Base-by-base conservation (phyloP, 2,113 vertebrate species). In the Caranx ignobilis region DNA sequence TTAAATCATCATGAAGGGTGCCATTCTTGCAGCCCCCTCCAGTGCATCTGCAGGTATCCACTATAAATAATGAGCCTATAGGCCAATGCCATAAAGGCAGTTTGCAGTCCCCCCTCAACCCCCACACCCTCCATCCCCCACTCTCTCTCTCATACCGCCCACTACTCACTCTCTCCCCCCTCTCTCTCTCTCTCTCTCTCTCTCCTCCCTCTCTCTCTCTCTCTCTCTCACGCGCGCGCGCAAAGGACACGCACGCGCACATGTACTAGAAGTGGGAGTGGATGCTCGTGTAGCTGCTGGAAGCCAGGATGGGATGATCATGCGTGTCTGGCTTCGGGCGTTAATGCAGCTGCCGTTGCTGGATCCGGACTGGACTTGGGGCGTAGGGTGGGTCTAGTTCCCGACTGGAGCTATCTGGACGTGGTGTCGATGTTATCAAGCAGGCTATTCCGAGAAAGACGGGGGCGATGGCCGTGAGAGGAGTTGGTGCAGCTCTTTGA, bases 251-350 rank as follows among this genome's bases (percentile, higher is more conserved):
- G 57, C 78, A 18, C 85, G 26, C 73, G 79, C 88, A 65, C 84
- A 45, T 31, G 80, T 86, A 71, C 66, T 61, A 18, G 84, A 82
- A 85, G 91, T 90, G 90, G 90, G 87, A 90, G 89, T 90, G 84
- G 86, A 75, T 89, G 91, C 79, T 88, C 43, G 74, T 78, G 82
- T 80, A 86, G 84, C 85, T 80, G 87, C 90, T 88, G 90, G 92
- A 83, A 88, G 90, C 88, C 91, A 88, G 92, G 89, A 94, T 91
- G 92, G 93, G 94, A 92, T 91, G 91, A 94, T 92, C 90, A 91
- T 88, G 91, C 91, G 90, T 88, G 92, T 92, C 91, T 92, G 90
- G 85, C 85, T 91, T 74, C 91, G 83, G 90, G 86, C 87, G 83
- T 90, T 89, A 90, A 88, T 93, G 92, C 92, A 92, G 90, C 90